Evolutionary conservation across 2,888 invertebrate species (phyloP).

Genomic region (Platypus cylindrus): DNA sequence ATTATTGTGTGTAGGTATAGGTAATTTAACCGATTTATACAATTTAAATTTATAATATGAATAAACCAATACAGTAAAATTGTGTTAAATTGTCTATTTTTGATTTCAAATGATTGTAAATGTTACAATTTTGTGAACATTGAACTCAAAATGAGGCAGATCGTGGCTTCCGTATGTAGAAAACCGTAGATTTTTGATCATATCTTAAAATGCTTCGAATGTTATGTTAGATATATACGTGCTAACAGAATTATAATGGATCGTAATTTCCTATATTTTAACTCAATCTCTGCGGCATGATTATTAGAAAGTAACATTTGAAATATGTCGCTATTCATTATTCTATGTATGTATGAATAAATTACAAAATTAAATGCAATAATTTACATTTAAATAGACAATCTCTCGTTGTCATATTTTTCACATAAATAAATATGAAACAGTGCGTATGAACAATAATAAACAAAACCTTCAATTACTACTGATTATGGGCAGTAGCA

Average conservation of each 20-base stretch:
- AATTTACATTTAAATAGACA: slow-evolving; percentile 24
- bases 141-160: neutral
- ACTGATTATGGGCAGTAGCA: slow-evolving; percentile 18
- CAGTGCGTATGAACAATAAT: slow-evolving; percentile 19
- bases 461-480: slow-evolving; percentile 25
- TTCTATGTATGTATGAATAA: slow-evolving; percentile 16
- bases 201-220: slow-evolving; percentile 1
- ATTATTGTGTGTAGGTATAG: too few relatives aligned
- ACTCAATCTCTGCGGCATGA: too few relatives aligned
- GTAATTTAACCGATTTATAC: too few relatives aligned
- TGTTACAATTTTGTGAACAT: slow-evolving; percentile 1
- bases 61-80: too few relatives aligned
- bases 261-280: too few relatives aligned
- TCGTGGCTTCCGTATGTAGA: slow-evolving; percentile 1
- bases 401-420: slow-evolving; percentile 18
- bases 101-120: too few relatives aligned
- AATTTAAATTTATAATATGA: too few relatives aligned
- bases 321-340: slow-evolving; percentile 16
- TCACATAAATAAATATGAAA: slow-evolving; percentile 26
- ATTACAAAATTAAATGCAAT: slow-evolving; percentile 22
- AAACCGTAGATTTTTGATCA: slow-evolving; percentile 1
- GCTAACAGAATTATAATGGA: slow-evolving; percentile 1
- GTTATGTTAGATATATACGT: slow-evolving; percentile 1
- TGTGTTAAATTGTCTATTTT: too few relatives aligned
- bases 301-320: slow-evolving; percentile 16